phyloP scores from a whole-genome alignment of 2,888 invertebrate genomes.

The Tetheella fluctuosa region DNA sequence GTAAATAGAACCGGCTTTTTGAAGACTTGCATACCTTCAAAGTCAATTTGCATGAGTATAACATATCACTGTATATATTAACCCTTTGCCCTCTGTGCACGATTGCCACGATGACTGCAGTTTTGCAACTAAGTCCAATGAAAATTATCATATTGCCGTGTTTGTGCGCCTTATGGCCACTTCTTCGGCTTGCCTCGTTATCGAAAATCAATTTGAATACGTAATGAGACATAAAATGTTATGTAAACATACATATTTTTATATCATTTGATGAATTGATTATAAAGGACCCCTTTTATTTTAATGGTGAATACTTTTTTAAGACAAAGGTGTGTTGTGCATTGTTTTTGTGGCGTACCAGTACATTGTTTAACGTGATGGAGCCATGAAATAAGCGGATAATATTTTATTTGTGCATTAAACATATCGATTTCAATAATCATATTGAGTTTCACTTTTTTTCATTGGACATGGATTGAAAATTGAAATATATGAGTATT shows the following conservation, averaged over 20 bases:
- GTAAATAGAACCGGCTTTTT: slow-evolving; percentile 17
- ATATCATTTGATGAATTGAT: neutral
- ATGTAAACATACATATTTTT: neutral
- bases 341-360: slow-evolving; percentile 43
- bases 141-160: slow-evolving; percentile 28
- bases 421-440: too few relatives aligned
- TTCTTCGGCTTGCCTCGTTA: slow-evolving; percentile 6
- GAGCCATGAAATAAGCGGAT: slow-evolving; percentile 41
- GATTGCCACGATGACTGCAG: slow-evolving; percentile 19
- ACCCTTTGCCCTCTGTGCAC: slow-evolving; percentile 34
- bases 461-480: too few relatives aligned
- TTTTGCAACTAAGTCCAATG: slow-evolving; percentile 36
- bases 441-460: too few relatives aligned
- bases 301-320: neutral
- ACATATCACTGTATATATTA: slow-evolving; percentile 40
- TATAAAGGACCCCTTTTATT: neutral
- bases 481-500: too few relatives aligned
- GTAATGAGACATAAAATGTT: slow-evolving; percentile 1
- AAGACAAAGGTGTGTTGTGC: slow-evolving; percentile 27
- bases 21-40: slow-evolving; percentile 18
- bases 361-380: slow-evolving; percentile 31
- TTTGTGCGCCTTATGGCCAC: slow-evolving; percentile 15
- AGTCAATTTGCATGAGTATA: slow-evolving; percentile 33
- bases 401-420: neutral
- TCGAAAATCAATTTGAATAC: slow-evolving; percentile 6